phyloP scores from a whole-genome alignment of 2,888 invertebrate species.

The Drosophila paracracens region DNA sequence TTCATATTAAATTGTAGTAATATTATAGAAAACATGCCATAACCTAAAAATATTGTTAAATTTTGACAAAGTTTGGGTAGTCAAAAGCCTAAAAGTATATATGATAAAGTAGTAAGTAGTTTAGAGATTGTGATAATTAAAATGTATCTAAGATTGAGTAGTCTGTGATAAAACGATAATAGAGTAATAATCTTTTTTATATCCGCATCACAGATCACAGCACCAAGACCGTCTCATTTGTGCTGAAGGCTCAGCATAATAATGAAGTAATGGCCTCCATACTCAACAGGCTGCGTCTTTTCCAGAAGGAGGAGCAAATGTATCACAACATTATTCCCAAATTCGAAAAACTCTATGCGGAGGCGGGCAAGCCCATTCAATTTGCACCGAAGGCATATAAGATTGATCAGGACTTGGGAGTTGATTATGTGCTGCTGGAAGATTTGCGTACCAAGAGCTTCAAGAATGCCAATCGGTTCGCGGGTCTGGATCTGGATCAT shows the following conservation, averaged over 20 bases:
- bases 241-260: constrained; percentile 73
- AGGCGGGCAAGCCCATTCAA: constrained; percentile 69
- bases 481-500: constrained; percentile 81
- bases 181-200: not conserved
- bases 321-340: constrained; percentile 80
- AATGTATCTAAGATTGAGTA: not conserved
- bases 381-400: constrained; percentile 81
- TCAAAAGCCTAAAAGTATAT: not conserved
- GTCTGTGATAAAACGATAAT: not conserved
- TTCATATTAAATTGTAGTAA: not conserved
- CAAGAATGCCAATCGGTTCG: constrained; percentile 77
- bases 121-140: not conserved
- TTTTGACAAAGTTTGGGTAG: not conserved
- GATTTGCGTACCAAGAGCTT: constrained; percentile 78
- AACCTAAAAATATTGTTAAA: not conserved
- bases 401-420: constrained; percentile 71
- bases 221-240: constrained; percentile 66
- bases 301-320: constrained; percentile 82
- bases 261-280: constrained; percentile 72
- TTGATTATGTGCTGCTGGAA: constrained; percentile 81
- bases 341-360: constrained; percentile 78
- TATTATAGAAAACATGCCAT: not conserved
- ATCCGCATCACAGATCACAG: constrained; percentile 56
- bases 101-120: not conserved
- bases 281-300: constrained; percentile 70